Evolutionary conservation across 2,888 invertebrate species (phyloP).

Genomic region (Hydraecia micacea): DNA sequence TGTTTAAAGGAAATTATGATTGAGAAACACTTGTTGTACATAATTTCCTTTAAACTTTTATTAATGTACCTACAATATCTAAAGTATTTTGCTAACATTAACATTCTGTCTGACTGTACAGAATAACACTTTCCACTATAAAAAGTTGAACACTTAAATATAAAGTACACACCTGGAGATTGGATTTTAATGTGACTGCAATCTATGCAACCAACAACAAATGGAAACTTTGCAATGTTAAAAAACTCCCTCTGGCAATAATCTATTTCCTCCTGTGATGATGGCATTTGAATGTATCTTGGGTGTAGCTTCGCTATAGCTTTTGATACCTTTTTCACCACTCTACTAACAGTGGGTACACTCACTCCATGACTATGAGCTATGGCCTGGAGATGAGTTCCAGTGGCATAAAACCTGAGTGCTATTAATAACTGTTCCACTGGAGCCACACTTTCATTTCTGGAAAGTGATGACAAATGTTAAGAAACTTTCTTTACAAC

Average conservation of each 20-base stretch:
- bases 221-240: conserved; percentile 37
- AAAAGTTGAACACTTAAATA: neutral
- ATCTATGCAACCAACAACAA: conserved; percentile 30
- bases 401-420: conserved; percentile 50
- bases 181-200: conserved; percentile 36
- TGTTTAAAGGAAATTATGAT: no score
- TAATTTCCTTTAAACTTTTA: no score
- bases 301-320: conserved; percentile 26
- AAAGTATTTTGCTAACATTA: neutral
- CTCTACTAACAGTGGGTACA: conserved; percentile 41
- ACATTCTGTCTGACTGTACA: neutral
- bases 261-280: conserved; percentile 20
- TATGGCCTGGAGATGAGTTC: conserved; percentile 32
- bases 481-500: neutral
- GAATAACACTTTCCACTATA: neutral
- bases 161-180: conserved; percentile 17
- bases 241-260: conserved; percentile 31
- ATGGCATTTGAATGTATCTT: conserved; percentile 26
- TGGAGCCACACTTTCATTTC: conserved; percentile 38
- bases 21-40: no score
- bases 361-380: conserved; percentile 34
- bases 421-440: conserved; percentile 42
- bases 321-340: conserved; percentile 43
- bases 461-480: conserved; percentile 1
- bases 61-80: no score